Base-by-base conservation (phyloP, 2,888 invertebrate genomes). In the Lutraria lutraria region DNA sequence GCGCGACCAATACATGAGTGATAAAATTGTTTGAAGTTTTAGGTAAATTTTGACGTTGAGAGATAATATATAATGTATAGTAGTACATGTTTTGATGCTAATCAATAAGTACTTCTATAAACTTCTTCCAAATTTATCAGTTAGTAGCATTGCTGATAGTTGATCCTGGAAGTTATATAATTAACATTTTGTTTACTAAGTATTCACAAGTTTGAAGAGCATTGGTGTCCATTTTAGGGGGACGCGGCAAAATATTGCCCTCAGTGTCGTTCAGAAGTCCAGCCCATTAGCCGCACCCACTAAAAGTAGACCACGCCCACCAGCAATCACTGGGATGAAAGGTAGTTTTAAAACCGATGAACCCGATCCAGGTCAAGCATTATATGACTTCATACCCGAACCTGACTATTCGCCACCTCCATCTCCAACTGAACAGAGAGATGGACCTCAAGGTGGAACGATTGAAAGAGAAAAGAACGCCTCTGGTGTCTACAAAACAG, bases 381-480 rank as follows among this genome's bases (percentile, higher is more conserved):
- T 56, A 15, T 91, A 91, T 79, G 91, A 89, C 21, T 83, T 86
- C 16, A 89, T 91, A 12, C 92, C 92, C 16, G 92, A 92, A 80
- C 91, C 91, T 0, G 92, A 92, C 82, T 92, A 92, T 76, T 89
- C 90, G 21, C 92, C 92, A 8, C 92, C 90, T 3, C 52, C 86
- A 21, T 91, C 92, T 4, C 92, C 91, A 0, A 63, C 56, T 0
- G 63, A 54, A n/a, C 52, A 63, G 16, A 12, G 29, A 52, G 52
- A 31, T 29, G 54, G 72, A 31, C 34, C 34, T 15, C 29, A 76
- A 76, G 76, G 52, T 29, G 68, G 54, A 2, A 19, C 52, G 16
- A n/a, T 81, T 53, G 16, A 52, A 79, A 34, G 56, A 60, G 63
- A 82, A n/a, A 90, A 83, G 52, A 83, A 88, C 21, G 56, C 63